A percentile compares a stretch with the other conserved stretches of the same genome.
phyloP scores from a whole-genome alignment of 2,888 invertebrate species.

The Malacosoma neustria region DNA sequence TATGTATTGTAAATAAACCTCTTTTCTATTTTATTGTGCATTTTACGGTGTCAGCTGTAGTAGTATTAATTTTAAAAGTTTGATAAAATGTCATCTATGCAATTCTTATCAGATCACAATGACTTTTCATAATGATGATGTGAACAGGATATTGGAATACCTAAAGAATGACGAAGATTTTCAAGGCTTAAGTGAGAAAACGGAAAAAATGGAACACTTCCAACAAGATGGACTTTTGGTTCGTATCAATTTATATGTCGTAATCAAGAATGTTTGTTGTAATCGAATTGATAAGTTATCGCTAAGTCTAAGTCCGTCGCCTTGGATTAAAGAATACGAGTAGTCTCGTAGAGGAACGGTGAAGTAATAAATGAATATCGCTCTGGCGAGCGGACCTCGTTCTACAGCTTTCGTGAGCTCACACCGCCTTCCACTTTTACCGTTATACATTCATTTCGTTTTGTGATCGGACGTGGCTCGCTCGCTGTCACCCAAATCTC shows the following conservation, averaged over 20 bases:
- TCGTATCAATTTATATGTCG: constrained; percentile 29
- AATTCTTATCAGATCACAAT: constrained; percentile 33
- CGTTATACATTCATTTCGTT: constrained; percentile 70
- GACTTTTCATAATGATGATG: constrained; percentile 52
- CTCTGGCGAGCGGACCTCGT: constrained; percentile 46
- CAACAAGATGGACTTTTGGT: constrained; percentile 53
- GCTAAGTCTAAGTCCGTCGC: constrained; percentile 21
- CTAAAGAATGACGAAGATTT: constrained; percentile 48
- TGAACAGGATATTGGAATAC: constrained; percentile 58
- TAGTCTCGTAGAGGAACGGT: constrained; percentile 39
- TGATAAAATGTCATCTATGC: constrained; percentile 34
- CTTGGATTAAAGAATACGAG: constrained; percentile 29
- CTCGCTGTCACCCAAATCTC: constrained; percentile 31
- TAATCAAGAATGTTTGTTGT: constrained; percentile 3
- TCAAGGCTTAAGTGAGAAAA: constrained; percentile 30
- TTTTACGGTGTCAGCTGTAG: too few relatives aligned
- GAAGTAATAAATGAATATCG: constrained; percentile 52
- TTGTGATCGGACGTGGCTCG: constrained; percentile 49
- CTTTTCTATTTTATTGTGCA: constrained; percentile 4
- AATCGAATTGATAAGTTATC: constrained; percentile 44
- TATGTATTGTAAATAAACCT: constrained; percentile 20
- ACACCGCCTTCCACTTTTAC: constrained; percentile 67
- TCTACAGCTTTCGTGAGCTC: constrained; percentile 63
- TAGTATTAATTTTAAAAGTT: not conserved
- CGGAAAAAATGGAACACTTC: constrained; percentile 52